Base-by-base conservation (phyloP, 2,888 invertebrate genomes). In the Lasius fuliginosus region DNA sequence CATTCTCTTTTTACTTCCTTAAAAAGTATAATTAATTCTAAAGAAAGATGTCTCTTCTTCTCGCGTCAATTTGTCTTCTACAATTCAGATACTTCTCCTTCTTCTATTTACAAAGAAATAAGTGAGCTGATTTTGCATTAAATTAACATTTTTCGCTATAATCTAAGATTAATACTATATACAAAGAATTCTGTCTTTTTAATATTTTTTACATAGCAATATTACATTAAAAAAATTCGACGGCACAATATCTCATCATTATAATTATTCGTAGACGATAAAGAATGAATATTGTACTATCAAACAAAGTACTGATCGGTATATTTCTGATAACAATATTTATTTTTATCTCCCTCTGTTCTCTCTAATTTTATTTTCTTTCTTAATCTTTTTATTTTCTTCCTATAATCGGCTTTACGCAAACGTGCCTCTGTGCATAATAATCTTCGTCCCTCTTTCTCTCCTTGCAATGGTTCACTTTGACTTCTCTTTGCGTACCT, bases 311-410 rank as follows among this genome's bases (percentile, higher is more conserved):
- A 68, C 3, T n/a, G 27, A 53, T 75, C 30, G 15, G 15, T n/a
- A 56, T 69, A 49, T 64, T 64, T 64, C n/a, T n/a, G 6, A 53
- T 30, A 30, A 56, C n/a, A 23, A 67, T 73, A 71, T 71, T 79
- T 79, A 73, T 62, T 42, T 67, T 27, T 60, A 71, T 9, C 27
- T 42, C n/a, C 15, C 53, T 73, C 27, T 12, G 3, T 36, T 60
- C 53, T 23, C 58, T 79, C 36, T 81, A 73, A 81, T 73, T 46
- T 60, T 73, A 36, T 60, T 73, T 73, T 36, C 68, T 42, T 76
- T 49, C n/a, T 68, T 68, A 56, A 60, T n/a, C 53, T 53, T n/a
- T 53, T 53, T 53, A 53, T 53, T 62, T n/a, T 33, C 8, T 18
- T 33, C 15, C 1, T 30, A 15, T 73, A 77, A 77, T 42, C 79